These are phyloP conservation scores for Diadophis punctatus DNA, from an alignment of 2,113 vertebrate genomes.

Conservation along the genomic window DNA sequence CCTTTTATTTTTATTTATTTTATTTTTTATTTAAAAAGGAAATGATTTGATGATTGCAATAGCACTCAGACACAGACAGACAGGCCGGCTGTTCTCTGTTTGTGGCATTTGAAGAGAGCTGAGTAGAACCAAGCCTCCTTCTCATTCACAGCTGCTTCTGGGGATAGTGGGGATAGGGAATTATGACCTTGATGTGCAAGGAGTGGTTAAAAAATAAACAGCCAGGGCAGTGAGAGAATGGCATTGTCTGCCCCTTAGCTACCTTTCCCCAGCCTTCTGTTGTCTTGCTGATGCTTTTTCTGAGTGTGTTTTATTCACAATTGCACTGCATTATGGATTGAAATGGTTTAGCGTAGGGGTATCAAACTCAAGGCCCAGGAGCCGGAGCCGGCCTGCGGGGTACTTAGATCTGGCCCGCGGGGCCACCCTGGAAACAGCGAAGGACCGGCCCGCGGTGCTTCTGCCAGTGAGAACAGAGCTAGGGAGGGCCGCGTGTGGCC, in stretches of 20 bases:
- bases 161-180: neutral
- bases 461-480: too few species aligned
- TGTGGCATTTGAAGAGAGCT: neutral
- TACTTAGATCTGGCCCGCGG: too few species aligned
- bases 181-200: too few species aligned
- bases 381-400: too few species aligned
- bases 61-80: neutral
- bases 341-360: neutral
- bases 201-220: neutral
- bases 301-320: neutral
- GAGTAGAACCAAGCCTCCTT: neutral
- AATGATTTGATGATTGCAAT: neutral
- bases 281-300: neutral
- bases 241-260: neutral
- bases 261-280: neutral
- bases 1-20: neutral
- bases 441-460: too few species aligned
- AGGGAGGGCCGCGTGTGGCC: too few species aligned
- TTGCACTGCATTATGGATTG: neutral
- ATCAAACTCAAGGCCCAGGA: too few species aligned
- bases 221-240: neutral
- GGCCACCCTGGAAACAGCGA: too few species aligned
- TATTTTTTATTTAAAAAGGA: too few species aligned
- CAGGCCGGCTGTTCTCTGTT: neutral
- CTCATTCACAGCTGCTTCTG: neutral